Conservation (phyloP, 1,140 invertebrate species). For the Heterodera carotae region DNA sequence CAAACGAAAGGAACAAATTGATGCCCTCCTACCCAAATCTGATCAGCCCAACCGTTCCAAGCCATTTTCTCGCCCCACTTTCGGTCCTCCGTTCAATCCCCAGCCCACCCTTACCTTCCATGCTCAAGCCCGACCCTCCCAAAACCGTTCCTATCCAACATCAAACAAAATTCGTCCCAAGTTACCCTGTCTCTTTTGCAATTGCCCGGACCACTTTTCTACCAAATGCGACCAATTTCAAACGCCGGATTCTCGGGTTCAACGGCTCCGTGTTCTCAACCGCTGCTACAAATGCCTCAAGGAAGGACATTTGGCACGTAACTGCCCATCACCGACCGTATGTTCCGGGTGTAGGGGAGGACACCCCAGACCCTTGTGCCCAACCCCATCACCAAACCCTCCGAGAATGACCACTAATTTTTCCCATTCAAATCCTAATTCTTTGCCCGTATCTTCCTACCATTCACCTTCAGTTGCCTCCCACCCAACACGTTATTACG, state of each 20-base stretch:
- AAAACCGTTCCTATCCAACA: not conserved
- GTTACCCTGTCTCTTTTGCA: constrained; percentile 6
- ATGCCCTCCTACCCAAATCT: not conserved
- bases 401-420: not conserved
- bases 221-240: not conserved
- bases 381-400: not conserved
- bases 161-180: not conserved
- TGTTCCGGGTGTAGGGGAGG: not conserved
- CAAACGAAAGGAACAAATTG: constrained; percentile 19
- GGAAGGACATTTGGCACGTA: not conserved
- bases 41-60: not conserved
- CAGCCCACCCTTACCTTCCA: not conserved
- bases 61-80: not conserved
- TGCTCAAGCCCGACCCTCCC: not conserved
- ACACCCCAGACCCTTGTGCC: not conserved
- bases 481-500: too few relatives aligned
- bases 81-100: not conserved
- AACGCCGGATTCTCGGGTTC: not conserved
- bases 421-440: not conserved
- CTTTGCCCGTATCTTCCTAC: too few relatives aligned
- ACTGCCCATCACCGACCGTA: not conserved
- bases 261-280: not conserved
- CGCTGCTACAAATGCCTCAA: constrained; percentile 1
- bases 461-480: too few relatives aligned
- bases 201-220: not conserved